Base-by-base conservation (phyloP, 2,888 invertebrate genomes). In the Therioaphis trifolii region DNA sequence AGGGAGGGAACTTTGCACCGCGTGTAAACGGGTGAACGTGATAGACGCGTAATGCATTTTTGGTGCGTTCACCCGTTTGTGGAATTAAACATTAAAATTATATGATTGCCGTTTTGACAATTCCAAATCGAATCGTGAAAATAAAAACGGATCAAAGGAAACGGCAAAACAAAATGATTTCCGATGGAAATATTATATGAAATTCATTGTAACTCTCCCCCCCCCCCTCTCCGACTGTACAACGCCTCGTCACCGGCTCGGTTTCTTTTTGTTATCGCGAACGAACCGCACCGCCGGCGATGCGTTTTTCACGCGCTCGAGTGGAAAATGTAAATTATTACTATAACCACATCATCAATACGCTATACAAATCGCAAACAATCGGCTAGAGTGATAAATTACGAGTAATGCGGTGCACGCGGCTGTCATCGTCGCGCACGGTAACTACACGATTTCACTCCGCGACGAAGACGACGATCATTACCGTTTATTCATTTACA, bases 301-400 rank as follows among this genome's bases (percentile, higher is more conserved):
- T 77, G 49, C 35, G 24, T 77, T 66, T 77, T 77, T 66, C 66
- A n/a, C 15, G 58, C 71, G 29, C 12, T 29, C 58, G 46, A 46
- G 58, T 18, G 79, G 24, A 71, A 80, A 80, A 80, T 80, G 69
- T 29, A 80, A 80, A 80, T 71, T 43, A 71, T 46, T 46, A 29
- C 15, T 21, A n/a, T n/a, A 29, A 80, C 71, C 27, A 43, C 21
- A 71, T 71, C 71, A 29, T 71, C 71, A 61, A 58, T 71, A 46
- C 21, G 35, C 40, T 29, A 79, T 80, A 61, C 68, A 55, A 68
- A 68, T 71, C 14, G 27, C 58, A 43, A 71, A 79, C 79, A 69
- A 80, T 80, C 43, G 71, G 46, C 58, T 12, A 14, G n/a, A n/a
- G 15, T 71, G 58, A 80, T 80, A 58, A 80, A 80, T 80, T 71